Conservation (phyloP, 2,113 vertebrate species). For the Erinaceus europaeus region DNA sequence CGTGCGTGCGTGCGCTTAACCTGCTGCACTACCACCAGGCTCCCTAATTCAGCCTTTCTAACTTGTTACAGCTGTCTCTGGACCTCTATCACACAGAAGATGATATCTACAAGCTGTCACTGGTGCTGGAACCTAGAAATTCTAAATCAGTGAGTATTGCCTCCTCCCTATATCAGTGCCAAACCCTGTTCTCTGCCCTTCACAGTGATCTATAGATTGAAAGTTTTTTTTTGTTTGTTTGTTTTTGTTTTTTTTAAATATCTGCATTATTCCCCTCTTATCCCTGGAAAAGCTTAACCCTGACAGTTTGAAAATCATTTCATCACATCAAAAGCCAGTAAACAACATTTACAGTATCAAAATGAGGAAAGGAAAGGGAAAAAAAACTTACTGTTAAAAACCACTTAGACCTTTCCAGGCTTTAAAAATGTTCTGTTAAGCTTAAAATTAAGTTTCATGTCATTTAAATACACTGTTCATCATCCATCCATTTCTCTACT, state of each 20-base stretch:
- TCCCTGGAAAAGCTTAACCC: not conserved
- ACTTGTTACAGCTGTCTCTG: conserved; percentile 89
- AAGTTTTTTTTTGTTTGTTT: not conserved
- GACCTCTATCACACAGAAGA: conserved; percentile 98
- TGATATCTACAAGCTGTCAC: conserved; percentile 96
- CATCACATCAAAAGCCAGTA: not conserved
- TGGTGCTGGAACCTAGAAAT: conserved; percentile 95
- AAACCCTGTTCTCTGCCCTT: not conserved
- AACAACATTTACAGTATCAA: not conserved
- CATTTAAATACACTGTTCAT: not conserved
- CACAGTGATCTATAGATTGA: not conserved
- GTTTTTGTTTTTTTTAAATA: not conserved
- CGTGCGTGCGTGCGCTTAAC: too few relatives aligned
- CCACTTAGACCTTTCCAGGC: not conserved
- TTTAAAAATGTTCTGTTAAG: not conserved
- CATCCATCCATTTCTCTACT: not conserved
- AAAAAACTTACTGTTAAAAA: not conserved
- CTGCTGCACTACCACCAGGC: too few relatives aligned
- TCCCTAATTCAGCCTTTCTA: too few relatives aligned
- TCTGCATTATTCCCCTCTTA: not conserved
- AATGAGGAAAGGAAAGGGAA: not conserved
- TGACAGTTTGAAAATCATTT: conserved; percentile 1
- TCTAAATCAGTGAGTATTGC: conserved; percentile 87
- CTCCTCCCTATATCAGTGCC: conserved; percentile 9
- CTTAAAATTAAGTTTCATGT: not conserved